A percentile compares a stretch with the other conserved stretches of the same genome.
These are phyloP conservation scores for Aphidius colemani DNA, from an alignment of 2,888 invertebrate genomes.

Conservation along the genomic window DNA sequence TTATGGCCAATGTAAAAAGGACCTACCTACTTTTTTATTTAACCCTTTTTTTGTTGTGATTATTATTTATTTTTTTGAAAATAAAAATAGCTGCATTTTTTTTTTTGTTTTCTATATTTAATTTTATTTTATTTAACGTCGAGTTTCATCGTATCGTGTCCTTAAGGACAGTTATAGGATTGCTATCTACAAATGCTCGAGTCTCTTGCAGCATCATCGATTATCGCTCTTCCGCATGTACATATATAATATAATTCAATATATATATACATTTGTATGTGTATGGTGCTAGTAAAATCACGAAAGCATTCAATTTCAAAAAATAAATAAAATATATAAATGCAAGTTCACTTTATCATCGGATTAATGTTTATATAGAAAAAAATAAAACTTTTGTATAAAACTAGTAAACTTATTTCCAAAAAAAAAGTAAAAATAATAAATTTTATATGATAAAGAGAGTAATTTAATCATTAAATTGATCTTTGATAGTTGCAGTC, in stretches of 20 bases:
- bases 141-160: background rate
- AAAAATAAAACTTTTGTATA: constrained; percentile 16
- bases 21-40: background rate
- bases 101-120: constrained; percentile 8
- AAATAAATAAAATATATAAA: no score
- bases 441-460: constrained; percentile 13
- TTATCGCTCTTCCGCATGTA: constrained; percentile 16
- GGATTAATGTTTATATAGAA: background rate
- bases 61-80: background rate
- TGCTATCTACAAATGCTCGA: constrained; percentile 17
- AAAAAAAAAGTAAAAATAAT: constrained; percentile 9
- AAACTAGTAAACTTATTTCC: background rate
- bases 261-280: background rate
- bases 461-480: constrained; percentile 32
- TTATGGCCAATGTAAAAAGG: constrained; percentile 4
- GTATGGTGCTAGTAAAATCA: background rate
- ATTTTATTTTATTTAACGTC: background rate
- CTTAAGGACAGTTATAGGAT: constrained; percentile 12
- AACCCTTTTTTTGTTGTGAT: background rate
- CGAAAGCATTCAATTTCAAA: background rate
- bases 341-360: no score
- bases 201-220: constrained; percentile 17
- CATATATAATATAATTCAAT: constrained; percentile 1
- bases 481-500: constrained; percentile 31
- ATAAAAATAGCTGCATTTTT: background rate